Percentiles rank a stretch among this genome's conserved stretches.
Evolutionary conservation across 2,888 invertebrate genomes (phyloP).

Genomic region (Ophion costatus): DNA sequence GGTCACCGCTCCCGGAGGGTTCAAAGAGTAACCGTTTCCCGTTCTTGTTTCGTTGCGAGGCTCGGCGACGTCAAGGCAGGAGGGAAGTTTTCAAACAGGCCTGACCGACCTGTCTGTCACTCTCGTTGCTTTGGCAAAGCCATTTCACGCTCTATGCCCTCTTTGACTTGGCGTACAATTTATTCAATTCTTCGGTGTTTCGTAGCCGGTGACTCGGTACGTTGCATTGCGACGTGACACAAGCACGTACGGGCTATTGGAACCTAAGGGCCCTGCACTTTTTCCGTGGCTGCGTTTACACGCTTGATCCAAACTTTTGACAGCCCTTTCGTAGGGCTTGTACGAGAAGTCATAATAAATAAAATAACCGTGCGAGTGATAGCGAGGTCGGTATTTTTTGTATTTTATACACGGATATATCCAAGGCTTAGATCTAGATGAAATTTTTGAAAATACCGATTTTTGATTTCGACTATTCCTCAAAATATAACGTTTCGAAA

Average conservation of each 20-base stretch:
- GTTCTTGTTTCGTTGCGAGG: constrained; percentile 14
- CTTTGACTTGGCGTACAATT: constrained; percentile 40
- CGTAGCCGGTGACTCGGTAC: not conserved
- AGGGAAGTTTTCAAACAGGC: constrained; percentile 10
- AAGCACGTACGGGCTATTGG: constrained; percentile 5
- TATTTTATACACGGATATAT: not conserved
- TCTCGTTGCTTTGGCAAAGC: constrained; percentile 31
- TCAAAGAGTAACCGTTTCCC: constrained; percentile 37
- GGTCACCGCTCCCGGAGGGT: not conserved
- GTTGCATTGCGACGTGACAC: constrained; percentile 5
- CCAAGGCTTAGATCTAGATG: too few relatives aligned
- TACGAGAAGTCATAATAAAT: not conserved
- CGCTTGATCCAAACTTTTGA: not conserved
- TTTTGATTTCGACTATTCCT: too few relatives aligned
- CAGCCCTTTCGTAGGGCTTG: not conserved
- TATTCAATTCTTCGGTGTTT: constrained; percentile 28
- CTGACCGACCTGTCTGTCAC: constrained; percentile 20
- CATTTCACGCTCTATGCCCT: constrained; percentile 14
- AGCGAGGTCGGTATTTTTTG: not conserved
- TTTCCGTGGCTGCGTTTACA: not conserved
- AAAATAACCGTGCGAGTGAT: not conserved
- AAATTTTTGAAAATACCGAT: too few relatives aligned
- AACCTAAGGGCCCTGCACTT: not conserved
- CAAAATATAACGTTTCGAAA: too few relatives aligned
- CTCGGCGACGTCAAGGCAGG: not conserved